Base-by-base conservation (phyloP, 2,888 invertebrate species). In the Taenaris catops region DNA sequence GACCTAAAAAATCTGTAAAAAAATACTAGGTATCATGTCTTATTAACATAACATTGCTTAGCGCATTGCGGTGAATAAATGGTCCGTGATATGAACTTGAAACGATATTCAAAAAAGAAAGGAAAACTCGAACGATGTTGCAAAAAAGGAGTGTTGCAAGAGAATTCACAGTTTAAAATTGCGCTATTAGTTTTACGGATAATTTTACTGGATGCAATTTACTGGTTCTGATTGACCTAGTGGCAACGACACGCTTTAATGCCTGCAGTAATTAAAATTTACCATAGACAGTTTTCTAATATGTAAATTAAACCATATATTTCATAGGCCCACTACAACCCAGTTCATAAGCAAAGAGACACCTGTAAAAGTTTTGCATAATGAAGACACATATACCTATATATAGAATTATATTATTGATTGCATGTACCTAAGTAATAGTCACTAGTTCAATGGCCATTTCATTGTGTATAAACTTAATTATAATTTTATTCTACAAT, bases 151-250 rank as follows among this genome's bases (percentile, higher is more conserved):
- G 18, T 46, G 34, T 47, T 70, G 73, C 73, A 80, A 83, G 53
- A 34, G 47, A 38, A 57, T 63, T 61, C 58, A 59, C 64, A 58
- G 59, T 62, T 57, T 63, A 61, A 54, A 49, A 58, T 83, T 83
- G 68, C 79, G 63, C 72, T 72, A 81, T 58, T 68, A 66, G 61
- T 68, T 75, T 78, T 65, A 73, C 68, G 69, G 63, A 46, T 57
- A 74, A 78, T 83, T 83, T 80, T 69, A 75, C 70, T 69, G 56
- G 63, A 66, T 68, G 66, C 71, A 72, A 62, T 67, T 58, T 54
- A 54, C 57, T 66, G 65, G 68, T 61, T 65, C 58, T 63, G 64
- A 49, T 57, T 78, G 84, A 84, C 84, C 83, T 51, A 79, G 67
- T 74, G 10, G 55, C 51, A 50, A 52, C 57, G 58, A 58, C 44